Evolutionary conservation across 1,140 invertebrate species (phyloP).

Genomic region (Pentalonia nigronervosa): DNA sequence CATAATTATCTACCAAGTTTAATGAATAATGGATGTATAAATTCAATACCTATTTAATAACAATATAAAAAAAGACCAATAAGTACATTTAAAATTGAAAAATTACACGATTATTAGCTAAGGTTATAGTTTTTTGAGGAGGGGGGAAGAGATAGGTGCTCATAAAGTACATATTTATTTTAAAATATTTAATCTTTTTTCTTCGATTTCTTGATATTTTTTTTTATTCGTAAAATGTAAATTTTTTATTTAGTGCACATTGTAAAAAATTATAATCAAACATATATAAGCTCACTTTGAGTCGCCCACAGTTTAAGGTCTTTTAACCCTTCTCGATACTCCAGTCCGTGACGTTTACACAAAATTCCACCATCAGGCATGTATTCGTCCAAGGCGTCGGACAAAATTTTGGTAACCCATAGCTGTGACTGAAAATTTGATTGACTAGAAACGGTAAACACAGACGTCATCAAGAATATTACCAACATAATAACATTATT

Average conservation of each 20-base stretch:
- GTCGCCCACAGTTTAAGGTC: slow-evolving; percentile 58
- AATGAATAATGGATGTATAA: neutral
- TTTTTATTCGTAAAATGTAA: neutral
- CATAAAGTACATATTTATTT: neutral
- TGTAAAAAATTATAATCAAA: neutral
- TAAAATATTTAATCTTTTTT: neutral
- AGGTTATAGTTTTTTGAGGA: neutral
- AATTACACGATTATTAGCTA: neutral
- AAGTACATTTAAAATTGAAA: neutral
- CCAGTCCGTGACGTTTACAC: slow-evolving; percentile 42
- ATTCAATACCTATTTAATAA: neutral
- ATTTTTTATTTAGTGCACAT: neutral
- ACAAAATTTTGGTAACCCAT: slow-evolving; percentile 25
- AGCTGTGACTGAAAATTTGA: neutral
- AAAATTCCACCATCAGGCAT: neutral
- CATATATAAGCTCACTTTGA: slow-evolving; percentile 50
- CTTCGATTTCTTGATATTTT: neutral
- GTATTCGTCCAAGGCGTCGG: neutral
- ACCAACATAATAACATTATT: neutral
- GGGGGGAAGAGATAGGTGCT: too few species aligned
- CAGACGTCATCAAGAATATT: neutral
- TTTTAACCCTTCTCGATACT: slow-evolving; percentile 31
- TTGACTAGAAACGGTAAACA: neutral
- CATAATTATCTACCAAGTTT: neutral
- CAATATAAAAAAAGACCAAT: neutral